These are phyloP conservation scores for Anabas testudineus DNA, from an alignment of 2,797 vertebrate genomes.

Conservation along the genomic window DNA sequence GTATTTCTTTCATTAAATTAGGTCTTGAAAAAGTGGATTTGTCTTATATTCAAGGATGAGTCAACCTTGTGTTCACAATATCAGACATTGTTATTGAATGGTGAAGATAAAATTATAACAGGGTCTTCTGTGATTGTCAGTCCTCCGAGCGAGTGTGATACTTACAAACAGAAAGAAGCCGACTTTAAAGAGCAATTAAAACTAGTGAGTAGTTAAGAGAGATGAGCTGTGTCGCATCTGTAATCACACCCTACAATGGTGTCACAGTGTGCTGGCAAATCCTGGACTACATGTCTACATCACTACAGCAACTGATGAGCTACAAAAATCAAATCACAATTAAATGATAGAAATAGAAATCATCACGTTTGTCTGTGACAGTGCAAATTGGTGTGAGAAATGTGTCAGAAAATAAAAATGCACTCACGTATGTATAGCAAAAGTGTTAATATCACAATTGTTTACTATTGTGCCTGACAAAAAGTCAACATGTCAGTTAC, in stretches of 20 bases:
- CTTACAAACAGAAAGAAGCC: neutral
- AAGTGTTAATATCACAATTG: neutral
- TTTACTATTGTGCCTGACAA: constrained; percentile 25
- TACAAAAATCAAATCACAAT: neutral
- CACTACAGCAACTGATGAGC: neutral
- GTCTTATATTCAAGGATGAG: neutral
- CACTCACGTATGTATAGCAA: neutral
- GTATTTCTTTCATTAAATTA: neutral
- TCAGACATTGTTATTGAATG: neutral
- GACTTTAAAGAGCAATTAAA: neutral
- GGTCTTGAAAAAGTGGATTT: neutral
- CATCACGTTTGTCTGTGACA: neutral
- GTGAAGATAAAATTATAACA: neutral
- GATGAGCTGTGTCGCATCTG: neutral
- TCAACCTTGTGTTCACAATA: neutral
- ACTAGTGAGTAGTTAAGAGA: constrained; percentile 1
- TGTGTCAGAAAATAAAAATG: neutral
- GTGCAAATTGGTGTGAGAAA: constrained; percentile 11
- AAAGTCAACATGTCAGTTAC: neutral
- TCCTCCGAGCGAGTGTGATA: neutral
- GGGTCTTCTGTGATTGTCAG: neutral
- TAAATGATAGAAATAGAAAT: neutral
- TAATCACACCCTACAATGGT: neutral
- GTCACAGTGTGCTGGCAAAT: neutral
- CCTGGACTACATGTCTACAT: neutral